Conservation (phyloP, 2,113 vertebrate species). For the Rhabdornis inornatus region DNA sequence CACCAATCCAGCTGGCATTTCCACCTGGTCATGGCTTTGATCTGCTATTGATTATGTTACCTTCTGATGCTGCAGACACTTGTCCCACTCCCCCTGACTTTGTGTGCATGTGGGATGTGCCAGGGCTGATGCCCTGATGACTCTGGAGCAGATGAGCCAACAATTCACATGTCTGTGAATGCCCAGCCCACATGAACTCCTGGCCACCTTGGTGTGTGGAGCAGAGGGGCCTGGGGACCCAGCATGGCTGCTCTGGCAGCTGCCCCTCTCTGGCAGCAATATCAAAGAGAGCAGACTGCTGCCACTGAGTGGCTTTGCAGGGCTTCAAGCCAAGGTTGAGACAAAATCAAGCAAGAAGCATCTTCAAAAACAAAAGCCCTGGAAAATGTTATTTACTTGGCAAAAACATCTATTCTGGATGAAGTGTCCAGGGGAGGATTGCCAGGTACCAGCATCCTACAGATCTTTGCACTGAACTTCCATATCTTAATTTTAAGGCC, state of each 20-base stretch:
- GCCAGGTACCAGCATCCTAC: background rate
- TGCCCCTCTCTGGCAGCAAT: background rate
- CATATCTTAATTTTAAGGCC: background rate
- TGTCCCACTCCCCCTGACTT: background rate
- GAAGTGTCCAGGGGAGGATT: background rate
- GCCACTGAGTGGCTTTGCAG: background rate
- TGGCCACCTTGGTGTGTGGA: background rate
- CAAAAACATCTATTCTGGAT: background rate
- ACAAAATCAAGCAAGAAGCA: background rate
- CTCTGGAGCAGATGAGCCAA: background rate
- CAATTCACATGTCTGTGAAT: background rate
- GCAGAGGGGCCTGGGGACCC: background rate
- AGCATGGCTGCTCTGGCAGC: background rate
- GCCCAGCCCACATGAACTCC: background rate
- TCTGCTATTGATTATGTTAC: background rate
- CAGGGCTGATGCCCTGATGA: background rate
- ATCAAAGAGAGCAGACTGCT: conserved; percentile 31
- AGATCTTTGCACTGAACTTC: background rate
- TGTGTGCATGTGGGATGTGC: background rate
- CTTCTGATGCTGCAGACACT: background rate
- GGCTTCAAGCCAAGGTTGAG: conserved; percentile 14
- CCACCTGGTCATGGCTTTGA: background rate
- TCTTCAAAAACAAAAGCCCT: background rate
- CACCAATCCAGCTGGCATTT: background rate
- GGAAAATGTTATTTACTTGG: background rate